Percentiles rank a stretch among this genome's conserved stretches.
These are phyloP conservation scores for Ornithorhynchus anatinus DNA, from an alignment of 2,113 vertebrate genomes.

Conservation along the genomic window DNA sequence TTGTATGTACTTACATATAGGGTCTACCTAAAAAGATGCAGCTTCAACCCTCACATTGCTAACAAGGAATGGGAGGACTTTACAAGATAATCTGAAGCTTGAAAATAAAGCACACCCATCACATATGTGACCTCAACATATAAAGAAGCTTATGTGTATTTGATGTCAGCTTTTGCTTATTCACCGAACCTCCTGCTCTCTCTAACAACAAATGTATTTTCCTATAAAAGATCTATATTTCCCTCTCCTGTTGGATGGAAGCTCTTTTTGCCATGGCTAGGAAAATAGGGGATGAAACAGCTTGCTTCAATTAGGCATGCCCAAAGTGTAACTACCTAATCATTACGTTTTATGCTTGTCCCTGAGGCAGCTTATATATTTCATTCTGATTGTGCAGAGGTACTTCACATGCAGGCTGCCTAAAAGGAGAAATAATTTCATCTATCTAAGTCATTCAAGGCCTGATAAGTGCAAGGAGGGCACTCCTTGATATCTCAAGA, in stretches of 20 bases:
- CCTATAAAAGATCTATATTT: background rate
- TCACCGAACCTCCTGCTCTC: background rate
- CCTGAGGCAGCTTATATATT: background rate
- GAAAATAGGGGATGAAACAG: background rate
- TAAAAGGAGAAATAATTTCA: background rate
- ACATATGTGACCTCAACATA: too few species aligned
- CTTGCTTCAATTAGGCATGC: background rate
- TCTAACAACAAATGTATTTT: background rate
- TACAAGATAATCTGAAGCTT: too few species aligned
- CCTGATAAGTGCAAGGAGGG: background rate
- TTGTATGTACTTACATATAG: too few species aligned
- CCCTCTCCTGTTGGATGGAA: constrained; percentile 6
- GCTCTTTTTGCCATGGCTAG: background rate
- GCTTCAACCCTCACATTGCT: too few species aligned
- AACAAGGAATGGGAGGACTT: too few species aligned
- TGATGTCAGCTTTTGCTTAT: background rate
- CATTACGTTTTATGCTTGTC: background rate
- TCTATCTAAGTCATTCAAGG: background rate
- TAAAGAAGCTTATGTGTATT: too few species aligned
- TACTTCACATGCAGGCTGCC: background rate
- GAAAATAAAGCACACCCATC: too few species aligned
- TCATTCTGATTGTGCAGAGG: background rate
- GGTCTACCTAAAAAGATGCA: too few species aligned
- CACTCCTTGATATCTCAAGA: background rate
- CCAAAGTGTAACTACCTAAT: background rate